Percentiles rank a stretch among this genome's conserved stretches.
These are phyloP conservation scores for Australoheros facetus DNA, from an alignment of 2,797 vertebrate genomes.

Conservation along the genomic window DNA sequence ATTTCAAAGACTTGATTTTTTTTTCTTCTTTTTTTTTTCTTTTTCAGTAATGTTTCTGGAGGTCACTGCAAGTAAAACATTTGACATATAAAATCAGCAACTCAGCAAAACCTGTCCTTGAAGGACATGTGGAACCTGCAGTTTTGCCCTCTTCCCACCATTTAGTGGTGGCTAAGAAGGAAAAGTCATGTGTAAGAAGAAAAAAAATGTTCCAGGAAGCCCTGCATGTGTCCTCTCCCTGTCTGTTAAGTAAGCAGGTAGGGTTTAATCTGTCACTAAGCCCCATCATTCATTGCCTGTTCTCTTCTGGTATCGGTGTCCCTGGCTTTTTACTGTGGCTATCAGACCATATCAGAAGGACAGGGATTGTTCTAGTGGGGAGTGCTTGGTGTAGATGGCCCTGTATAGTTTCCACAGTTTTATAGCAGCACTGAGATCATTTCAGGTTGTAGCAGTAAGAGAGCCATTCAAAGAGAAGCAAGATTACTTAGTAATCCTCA, in stretches of 20 bases:
- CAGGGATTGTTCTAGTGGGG: slow-evolving; percentile 23
- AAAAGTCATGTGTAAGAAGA: slow-evolving; percentile 18
- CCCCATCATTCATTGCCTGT: slow-evolving; percentile 66
- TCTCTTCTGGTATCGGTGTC: slow-evolving; percentile 47
- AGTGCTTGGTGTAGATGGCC: slow-evolving; percentile 5
- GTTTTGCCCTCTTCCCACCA: slow-evolving; percentile 19
- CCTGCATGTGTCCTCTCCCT: slow-evolving; percentile 5
- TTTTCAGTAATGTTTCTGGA: not conserved
- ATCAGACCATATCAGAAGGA: slow-evolving; percentile 51
- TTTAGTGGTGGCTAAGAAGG: slow-evolving; percentile 30
- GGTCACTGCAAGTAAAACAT: not conserved
- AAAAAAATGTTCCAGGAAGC: slow-evolving; percentile 14
- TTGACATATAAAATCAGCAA: not conserved
- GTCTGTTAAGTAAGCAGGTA: slow-evolving; percentile 41
- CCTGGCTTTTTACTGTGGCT: slow-evolving; percentile 41
- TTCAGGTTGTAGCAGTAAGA: not conserved
- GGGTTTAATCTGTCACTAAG: slow-evolving; percentile 72
- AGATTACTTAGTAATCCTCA: not conserved
- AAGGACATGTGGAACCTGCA: slow-evolving; percentile 12
- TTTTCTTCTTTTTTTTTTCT: rapidly evolving
- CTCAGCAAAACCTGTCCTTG: slow-evolving; percentile 18
- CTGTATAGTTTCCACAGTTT: slow-evolving; percentile 46
- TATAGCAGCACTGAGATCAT: slow-evolving; percentile 5
- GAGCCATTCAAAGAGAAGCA: not conserved
- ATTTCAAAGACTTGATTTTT: too few species aligned